Evolutionary conservation across 2,113 vertebrate species (phyloP).

Genomic region (Nibea coibor): DNA sequence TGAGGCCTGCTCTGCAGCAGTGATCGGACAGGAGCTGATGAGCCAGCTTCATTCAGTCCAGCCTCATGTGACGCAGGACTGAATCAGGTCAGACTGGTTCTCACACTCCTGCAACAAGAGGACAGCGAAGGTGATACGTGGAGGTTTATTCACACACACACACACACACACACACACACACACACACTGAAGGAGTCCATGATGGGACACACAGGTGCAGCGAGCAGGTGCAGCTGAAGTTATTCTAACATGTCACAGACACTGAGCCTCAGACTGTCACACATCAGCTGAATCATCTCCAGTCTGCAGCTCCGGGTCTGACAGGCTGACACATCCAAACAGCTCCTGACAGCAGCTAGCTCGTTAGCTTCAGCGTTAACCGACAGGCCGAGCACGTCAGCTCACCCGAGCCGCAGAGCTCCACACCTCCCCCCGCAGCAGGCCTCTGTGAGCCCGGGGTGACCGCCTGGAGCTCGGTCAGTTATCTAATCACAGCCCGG

Average conservation of each 20-base stretch:
- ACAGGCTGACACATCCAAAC: too few species aligned
- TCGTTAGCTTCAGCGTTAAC: too few species aligned
- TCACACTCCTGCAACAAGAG: conserved; percentile 5
- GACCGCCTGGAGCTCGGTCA: fast-evolving
- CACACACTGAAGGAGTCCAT: not conserved
- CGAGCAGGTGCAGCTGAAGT: too few species aligned
- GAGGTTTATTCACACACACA: too few species aligned
- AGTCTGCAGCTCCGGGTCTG: too few species aligned
- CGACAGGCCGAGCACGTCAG: too few species aligned
- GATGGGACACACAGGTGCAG: too few species aligned
- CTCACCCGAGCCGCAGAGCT: not conserved
- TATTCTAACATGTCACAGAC: too few species aligned
- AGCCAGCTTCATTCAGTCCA: conserved; percentile 16
- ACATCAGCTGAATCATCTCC: too few species aligned
- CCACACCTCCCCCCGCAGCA: not conserved
- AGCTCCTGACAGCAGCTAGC: conserved; percentile 4
- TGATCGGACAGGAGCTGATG: not conserved
- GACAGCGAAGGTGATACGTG: too few species aligned
- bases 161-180: too few species aligned
- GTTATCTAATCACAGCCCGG: not conserved
- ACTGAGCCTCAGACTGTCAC: too few species aligned
- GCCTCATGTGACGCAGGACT: conserved; percentile 26
- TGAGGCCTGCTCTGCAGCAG: conserved; percentile 6
- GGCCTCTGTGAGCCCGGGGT: not conserved
- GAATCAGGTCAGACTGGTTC: conserved; percentile 65